phyloP scores from a whole-genome alignment of 2,797 vertebrate genomes.

The Pseudochaenichthys georgianus region DNA sequence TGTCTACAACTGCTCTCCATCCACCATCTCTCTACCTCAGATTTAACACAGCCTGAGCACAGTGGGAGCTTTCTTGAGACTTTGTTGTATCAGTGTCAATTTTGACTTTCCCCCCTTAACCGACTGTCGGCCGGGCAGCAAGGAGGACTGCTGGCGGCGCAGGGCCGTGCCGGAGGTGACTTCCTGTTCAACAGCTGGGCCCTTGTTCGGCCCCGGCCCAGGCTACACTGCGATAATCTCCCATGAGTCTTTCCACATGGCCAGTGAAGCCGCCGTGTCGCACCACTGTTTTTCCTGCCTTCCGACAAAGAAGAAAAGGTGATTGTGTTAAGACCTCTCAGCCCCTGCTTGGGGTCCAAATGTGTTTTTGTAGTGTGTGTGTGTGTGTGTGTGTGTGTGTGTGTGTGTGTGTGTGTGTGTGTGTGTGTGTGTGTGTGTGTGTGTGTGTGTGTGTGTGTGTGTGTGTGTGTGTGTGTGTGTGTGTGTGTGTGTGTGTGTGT shows the following conservation, averaged over 20 bases:
- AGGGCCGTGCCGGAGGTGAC: conserved; percentile 77
- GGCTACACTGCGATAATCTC: conserved; percentile 76
- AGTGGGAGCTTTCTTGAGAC: conserved; percentile 80
- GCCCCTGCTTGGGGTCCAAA: conserved; percentile 69
- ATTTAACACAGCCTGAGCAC: conserved; percentile 61
- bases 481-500: too few relatives aligned
- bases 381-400: too few relatives aligned
- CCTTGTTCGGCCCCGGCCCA: conserved; percentile 66
- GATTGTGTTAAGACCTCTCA: conserved; percentile 78
- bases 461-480: too few relatives aligned
- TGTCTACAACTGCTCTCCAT: conserved; percentile 27
- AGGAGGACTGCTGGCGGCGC: conserved; percentile 71
- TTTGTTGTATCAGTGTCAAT: conserved; percentile 78
- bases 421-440: too few relatives aligned
- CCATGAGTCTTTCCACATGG: conserved; percentile 82
- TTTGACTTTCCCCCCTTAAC: conserved; percentile 67
- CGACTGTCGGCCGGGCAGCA: conserved; percentile 49
- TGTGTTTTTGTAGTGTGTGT: conserved; percentile 76
- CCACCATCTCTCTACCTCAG: conserved; percentile 20
- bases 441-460: too few relatives aligned
- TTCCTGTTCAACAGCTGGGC: conserved; percentile 84
- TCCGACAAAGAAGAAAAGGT: conserved; percentile 83
- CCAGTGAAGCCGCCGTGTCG: conserved; percentile 74
- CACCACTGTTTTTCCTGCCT: conserved; percentile 80
- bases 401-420: too few relatives aligned